Base-by-base conservation (phyloP, 2,113 vertebrate genomes). In the Lophochroa leadbeateri region DNA sequence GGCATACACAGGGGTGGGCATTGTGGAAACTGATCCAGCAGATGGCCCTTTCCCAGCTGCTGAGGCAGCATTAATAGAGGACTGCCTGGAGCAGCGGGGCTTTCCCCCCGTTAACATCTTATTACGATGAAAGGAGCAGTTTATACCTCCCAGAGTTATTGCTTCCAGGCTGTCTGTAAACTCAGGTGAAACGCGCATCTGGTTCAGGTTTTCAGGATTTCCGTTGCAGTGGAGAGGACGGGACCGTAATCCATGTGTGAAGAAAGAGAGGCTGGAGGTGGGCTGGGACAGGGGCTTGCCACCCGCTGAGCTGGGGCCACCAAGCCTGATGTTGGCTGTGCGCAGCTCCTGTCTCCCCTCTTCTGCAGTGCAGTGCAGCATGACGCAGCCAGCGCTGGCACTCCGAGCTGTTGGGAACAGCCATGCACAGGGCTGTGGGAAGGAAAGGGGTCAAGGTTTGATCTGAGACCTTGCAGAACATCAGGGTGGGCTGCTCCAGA, bases 111-210 rank as follows among this genome's bases (percentile, higher is more conserved):
- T 96, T 96, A 96, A 95, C 92, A 89, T 93, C 91, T 82, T 61
- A 61, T 94, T 96, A 93, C 0, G 83, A 96, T 91, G 94, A 96
- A 95, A 96, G 83, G 69, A 35, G 6, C 52, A 46, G 65, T 92
- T 87, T 79, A 43, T 88, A 58, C 94, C 90, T 93, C 86, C 53
- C 49, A 7, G 69, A 96, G 83, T 95, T 95, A 96, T 58, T 93
- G 83, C 88, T 96, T 96, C 96, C 94, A 95, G 95, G 52, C 90
- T 86, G 69, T 35, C 96, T 89, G 91, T 92, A 87, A 95, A 85
- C 61, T 72, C 92, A 91, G 94, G 90, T 86, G 92, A 86, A 86
- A 58, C 53, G 4, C 8, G 68, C 92, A 95, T 91, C 95, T 96
- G 91, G 92, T 94, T 96, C 76, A 41, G 74, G 65, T 95, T 95